Evolutionary conservation across 2,888 invertebrate species (phyloP), one percentile per base, ranked within the genome.

Genomic region (Stenchaetothrips biformis): DNA sequence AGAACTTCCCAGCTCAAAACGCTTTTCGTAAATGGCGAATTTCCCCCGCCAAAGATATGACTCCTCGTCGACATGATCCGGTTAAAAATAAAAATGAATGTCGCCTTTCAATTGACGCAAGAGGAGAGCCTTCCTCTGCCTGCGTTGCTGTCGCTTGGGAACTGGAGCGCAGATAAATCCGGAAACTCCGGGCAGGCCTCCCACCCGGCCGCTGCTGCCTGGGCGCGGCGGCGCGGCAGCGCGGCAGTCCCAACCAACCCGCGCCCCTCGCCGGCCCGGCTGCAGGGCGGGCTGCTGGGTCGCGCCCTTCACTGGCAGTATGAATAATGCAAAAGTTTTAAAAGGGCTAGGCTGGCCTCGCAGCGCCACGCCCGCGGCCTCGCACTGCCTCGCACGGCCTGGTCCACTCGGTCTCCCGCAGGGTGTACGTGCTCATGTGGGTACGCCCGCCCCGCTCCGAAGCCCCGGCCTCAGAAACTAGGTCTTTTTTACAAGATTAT

Each of bases 91-190:
- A 37, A 37, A 37, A 37, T 37, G 37, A 37, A 37, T 4, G 37
- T 37, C 37, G 37, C 37, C 37, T 37, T 37, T 37, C 37, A 37
- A 37, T 37, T 37, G 37, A 37, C 2, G 37, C 37, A 37, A 37
- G 37, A 37, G 4, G 37, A 37, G 37, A 37, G 37, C 37, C 37
- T 37, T 37, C 4, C 37, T 4, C 37, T 37, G 37, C 37, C 4
- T 37, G 37, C 37, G 37, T 37, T 37, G 37, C 37, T 37, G 37
- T 37, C n/a, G 80, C 62, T 78, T 79, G 48, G 27, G 78, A 13
- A 79, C 27, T n/a, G 79, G 79, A 79, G 78, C 49, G 59, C 47
- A 78, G 67, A 74, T 74, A 74, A 74, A 74, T 21, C 25, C 67
- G 67, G 25, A 74, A 74, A 74, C 67, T 74, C 25, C n/a, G n/a